Evolutionary conservation across 2,113 vertebrate genomes (phyloP).

Genomic region (Burhinus oedicnemus): DNA sequence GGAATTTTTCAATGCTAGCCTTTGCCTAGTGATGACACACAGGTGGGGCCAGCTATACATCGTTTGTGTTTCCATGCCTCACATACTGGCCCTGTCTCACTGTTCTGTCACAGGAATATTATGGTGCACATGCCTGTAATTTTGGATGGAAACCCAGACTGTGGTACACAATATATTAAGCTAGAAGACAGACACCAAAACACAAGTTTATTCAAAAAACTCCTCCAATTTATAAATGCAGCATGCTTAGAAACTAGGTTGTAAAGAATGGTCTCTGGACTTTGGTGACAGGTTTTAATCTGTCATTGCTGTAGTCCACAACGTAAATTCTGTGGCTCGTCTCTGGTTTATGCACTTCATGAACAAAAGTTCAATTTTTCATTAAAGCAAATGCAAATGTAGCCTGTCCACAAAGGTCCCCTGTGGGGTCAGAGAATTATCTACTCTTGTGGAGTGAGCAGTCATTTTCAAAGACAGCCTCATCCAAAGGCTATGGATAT

Average conservation of each 20-base stretch:
- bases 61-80: no score
- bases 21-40: background rate
- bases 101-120: background rate
- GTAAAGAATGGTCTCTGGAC: background rate
- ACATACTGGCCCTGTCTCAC: background rate
- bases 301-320: no score
- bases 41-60: background rate
- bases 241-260: background rate
- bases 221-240: background rate
- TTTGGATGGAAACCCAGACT: background rate
- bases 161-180: background rate
- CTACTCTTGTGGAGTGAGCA: background rate
- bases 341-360: background rate
- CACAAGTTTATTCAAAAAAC: accelerated
- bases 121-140: no score
- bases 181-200: background rate
- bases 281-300: background rate
- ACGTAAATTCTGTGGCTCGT: background rate
- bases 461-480: background rate
- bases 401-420: background rate
- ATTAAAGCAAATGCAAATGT: background rate
- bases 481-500: background rate
- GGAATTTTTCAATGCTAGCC: background rate
- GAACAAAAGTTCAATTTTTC: background rate
- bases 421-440: background rate